These are phyloP conservation scores for Sipha flava DNA, from an alignment of 1,140 invertebrate genomes.

Conservation along the genomic window DNA sequence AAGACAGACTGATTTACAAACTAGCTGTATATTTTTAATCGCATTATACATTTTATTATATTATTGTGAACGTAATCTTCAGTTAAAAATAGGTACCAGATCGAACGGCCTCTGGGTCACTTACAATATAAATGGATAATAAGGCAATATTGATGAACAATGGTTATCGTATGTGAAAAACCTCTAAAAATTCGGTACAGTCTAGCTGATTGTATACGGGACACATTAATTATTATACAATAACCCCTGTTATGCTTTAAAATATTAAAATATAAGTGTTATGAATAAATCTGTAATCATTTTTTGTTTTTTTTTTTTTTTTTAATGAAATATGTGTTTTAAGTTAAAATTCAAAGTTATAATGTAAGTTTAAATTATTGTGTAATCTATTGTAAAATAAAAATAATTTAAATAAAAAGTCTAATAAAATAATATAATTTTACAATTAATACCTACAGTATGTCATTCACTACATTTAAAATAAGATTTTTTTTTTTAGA, in stretches of 20 bases:
- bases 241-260: neutral
- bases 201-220: neutral
- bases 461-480: no score
- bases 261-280: no score
- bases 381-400: no score
- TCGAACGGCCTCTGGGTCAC: neutral
- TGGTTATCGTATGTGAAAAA: neutral
- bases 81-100: neutral
- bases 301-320: no score
- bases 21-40: neutral
- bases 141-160: neutral
- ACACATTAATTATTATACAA: neutral
- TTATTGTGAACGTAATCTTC: neutral
- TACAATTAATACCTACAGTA: no score
- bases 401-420: no score
- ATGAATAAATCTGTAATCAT: no score
- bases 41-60: neutral
- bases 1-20: neutral
- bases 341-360: no score
- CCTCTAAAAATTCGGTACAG: constrained; percentile 2
- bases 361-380: no score
- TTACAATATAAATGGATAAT: neutral
- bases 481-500: no score
- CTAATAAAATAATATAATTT: no score
- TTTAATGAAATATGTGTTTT: no score